Evolutionary conservation across 2,888 invertebrate species (phyloP).

Genomic region (Ophraella communa): DNA sequence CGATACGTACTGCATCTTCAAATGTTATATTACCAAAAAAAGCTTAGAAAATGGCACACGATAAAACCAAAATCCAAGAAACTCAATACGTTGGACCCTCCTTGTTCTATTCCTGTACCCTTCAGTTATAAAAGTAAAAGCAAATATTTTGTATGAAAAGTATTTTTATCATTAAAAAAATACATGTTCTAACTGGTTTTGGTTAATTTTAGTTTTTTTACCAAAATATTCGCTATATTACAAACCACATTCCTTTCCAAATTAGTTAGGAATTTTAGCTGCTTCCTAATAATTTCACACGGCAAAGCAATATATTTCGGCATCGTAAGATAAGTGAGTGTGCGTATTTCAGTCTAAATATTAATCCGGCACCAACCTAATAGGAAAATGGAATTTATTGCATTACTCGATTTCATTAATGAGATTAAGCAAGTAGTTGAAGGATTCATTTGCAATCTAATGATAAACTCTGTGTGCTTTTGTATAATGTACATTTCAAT

Average conservation of each 20-base stretch:
- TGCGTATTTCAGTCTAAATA: conserved; percentile 35
- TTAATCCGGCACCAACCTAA: conserved; percentile 18
- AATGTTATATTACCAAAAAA: no score
- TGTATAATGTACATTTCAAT: neutral
- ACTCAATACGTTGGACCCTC: no score
- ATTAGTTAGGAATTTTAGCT: conserved; percentile 16
- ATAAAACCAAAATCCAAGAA: no score
- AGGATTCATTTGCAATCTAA: conserved; percentile 48
- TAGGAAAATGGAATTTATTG: conserved; percentile 46
- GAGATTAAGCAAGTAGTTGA: conserved; percentile 48
- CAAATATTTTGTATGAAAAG: no score
- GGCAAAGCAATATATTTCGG: conserved; percentile 30
- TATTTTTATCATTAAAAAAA: neutral
- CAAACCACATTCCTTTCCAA: conserved; percentile 6
- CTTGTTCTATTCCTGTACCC: no score
- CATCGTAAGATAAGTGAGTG: conserved; percentile 34
- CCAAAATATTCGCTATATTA: neutral
- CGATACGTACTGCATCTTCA: no score
- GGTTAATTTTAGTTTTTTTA: neutral
- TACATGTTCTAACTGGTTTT: no score
- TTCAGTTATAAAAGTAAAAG: no score
- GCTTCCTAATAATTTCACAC: conserved; percentile 12
- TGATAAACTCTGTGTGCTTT: neutral
- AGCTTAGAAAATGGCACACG: no score
- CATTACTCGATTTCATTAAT: conserved; percentile 52